Evolutionary conservation across 2,888 invertebrate genomes (phyloP), one percentile per base, ranked within the genome.

Genomic region (Hesperia comma): DNA sequence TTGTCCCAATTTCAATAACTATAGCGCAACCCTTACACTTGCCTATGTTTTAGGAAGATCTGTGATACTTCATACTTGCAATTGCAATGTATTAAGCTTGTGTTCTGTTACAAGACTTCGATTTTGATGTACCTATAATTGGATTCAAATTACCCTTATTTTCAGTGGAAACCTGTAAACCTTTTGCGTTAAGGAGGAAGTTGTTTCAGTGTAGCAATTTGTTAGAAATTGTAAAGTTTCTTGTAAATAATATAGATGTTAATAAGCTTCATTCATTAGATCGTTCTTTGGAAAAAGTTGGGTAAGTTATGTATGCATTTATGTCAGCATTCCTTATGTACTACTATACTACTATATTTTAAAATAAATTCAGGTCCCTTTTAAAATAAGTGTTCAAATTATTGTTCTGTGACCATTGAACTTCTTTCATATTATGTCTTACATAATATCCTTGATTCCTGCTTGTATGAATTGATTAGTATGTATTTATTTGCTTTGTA

Each of bases 121-220:
- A 46, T 46, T 15, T 6, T 17, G n/a, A 17, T 19, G 37, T 43
- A n/a, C n/a, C n/a, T n/a, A 56, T 53, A 37, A 41, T 41, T 61
- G 12, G 41, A 37, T 8, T 51, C 5, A 12, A n/a, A 37, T 33
- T 67, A 19, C 58, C 43, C 26, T 72, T 58, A 37, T 70, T 90
- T 90, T 72, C 85, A 93, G 93, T 93, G 72, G 89, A 88, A 79
- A 86, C 87, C 17, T 89, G 91, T 68, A 90, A 88, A 74, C 92
- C 91, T 32, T 79, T 86, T 67, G 43, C 75, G 14, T 75, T 93
- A 58, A 81, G 91, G 61, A 91, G 79, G 61, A 87, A 82, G 71
- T 75, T 93, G 66, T 76, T 87, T 51, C 90, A 89, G 69, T 92
- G 86, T 74, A 69, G 82, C n/a, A 90, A 84, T 75, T 74, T 92